A percentile compares a stretch with the other conserved stretches of the same genome.
Conservation (phyloP, 2,113 vertebrate genomes). For the Mobula birostris region DNA sequence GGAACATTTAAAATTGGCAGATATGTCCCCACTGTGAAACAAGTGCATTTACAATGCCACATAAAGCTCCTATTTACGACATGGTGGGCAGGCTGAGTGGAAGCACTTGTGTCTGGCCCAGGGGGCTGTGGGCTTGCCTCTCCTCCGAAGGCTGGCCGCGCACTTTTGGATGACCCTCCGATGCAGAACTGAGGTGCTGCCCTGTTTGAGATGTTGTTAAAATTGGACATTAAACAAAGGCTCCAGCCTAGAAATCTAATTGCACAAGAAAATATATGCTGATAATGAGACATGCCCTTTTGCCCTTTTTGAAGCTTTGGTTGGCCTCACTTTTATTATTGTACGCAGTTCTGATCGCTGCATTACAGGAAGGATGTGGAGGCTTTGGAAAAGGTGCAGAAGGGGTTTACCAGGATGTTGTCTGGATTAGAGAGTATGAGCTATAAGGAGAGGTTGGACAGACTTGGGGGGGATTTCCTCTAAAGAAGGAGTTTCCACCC, state of each 20-base stretch:
- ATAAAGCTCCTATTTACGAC: background rate
- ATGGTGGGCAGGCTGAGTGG: background rate
- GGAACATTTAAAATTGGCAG: background rate
- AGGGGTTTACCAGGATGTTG: too few relatives aligned
- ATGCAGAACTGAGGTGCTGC: background rate
- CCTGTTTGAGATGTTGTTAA: background rate
- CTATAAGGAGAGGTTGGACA: too few relatives aligned
- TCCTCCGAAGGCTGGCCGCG: background rate
- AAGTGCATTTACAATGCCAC: background rate
- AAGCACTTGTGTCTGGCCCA: background rate
- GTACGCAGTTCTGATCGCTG: too few relatives aligned
- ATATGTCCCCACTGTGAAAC: background rate
- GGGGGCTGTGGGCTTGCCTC: background rate
- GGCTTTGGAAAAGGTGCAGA: too few relatives aligned
- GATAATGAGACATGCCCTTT: too few relatives aligned
- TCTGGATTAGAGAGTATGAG: too few relatives aligned
- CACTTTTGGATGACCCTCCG: background rate
- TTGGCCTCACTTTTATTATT: too few relatives aligned
- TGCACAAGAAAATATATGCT: too few relatives aligned
- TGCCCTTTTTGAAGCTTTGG: too few relatives aligned
- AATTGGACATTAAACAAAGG: background rate
- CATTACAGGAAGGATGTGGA: too few relatives aligned
- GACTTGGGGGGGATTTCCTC: too few relatives aligned
- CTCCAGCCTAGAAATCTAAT: background rate
- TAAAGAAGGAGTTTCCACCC: too few relatives aligned